Evolutionary conservation across 2,888 invertebrate genomes (phyloP).

Genomic region (Parnassius orleans): DNA sequence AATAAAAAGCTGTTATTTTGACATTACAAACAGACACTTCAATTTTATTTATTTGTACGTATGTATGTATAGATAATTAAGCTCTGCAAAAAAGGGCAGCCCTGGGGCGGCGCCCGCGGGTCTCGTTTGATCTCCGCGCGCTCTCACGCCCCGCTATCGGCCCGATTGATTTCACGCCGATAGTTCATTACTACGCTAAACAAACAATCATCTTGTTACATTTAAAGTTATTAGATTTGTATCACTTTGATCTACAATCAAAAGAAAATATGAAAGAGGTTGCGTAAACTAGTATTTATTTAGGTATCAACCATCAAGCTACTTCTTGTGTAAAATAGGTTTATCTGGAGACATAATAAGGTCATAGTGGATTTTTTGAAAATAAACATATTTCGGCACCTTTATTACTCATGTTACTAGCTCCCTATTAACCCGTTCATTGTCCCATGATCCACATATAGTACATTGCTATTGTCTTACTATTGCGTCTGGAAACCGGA

Average conservation of each 20-base stretch:
- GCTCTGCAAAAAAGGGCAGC: conserved; percentile 26
- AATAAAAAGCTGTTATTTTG: no score
- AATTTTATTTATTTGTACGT: no score
- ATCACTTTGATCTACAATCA: conserved; percentile 29
- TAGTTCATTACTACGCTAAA: conserved; percentile 38
- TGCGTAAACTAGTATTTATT: conserved; percentile 13
- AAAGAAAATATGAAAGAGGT: conserved; percentile 24
- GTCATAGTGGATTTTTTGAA: not conserved
- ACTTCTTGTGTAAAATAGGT: not conserved
- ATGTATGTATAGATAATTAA: no score
- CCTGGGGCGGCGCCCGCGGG: conserved; percentile 35
- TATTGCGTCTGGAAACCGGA: no score
- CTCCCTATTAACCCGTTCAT: no score
- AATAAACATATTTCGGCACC: no score
- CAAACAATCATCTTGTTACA: conserved; percentile 33
- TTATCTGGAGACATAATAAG: not conserved
- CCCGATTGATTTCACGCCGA: conserved; percentile 44
- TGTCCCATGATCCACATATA: no score
- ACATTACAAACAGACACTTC: no score
- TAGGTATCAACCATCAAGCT: not conserved
- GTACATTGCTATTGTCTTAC: no score
- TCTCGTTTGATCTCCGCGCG: conserved; percentile 41
- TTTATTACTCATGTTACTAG: no score
- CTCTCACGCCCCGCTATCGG: conserved; percentile 43
- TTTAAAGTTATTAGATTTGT: conserved; percentile 27